Evolutionary conservation across 2,797 vertebrate species (phyloP), one percentile per base, ranked within the genome.

Genomic region (Hippopotamyrus pictus): DNA sequence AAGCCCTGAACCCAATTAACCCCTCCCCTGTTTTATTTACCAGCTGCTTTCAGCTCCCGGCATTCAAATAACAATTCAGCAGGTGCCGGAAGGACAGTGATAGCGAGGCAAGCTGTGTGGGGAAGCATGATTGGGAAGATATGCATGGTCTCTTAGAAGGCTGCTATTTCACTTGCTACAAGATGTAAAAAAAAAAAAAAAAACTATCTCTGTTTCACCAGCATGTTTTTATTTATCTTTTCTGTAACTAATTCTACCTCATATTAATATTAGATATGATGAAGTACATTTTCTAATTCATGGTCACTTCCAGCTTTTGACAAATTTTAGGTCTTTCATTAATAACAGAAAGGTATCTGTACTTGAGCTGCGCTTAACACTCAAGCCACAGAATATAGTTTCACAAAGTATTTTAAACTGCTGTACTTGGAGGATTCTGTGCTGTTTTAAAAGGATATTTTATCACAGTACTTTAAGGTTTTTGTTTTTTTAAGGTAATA

Each of bases 101-200:
- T 91, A 86, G 86, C 29, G 88, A 82, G 91, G 62, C 91, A 86
- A 91, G 91, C 85, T 91, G 91, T 89, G 89, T 88, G 89, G 37
- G 86, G 57, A 91, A 83, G 89, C 90, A 91, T 89, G 79, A 92
- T 89, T 41, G 37, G 19, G 48, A 19, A n/a, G 46, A 69, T 73
- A 91, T 0, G 14, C 89, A 91, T 91, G 88, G 85, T 92, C 17
- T 50, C 88, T 89, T 91, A 89, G 86, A 62, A 22, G 19, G 54
- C 88, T 17, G 44, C 37, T 88, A 19, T 41, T 89, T 89, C 44
- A 76, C 69, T 48, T 57, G 73, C 57, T 46, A 41, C n/a, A 11
- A 76, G 73, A n/a, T 57, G 7, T 29, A 25, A n/a, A 84, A 3
- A 29, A 33, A 29, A 84, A 44, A 6, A 29, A 19, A 48, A 50